Conservation (phyloP, 2,113 vertebrate genomes). For the Synodontis membranacea region DNA sequence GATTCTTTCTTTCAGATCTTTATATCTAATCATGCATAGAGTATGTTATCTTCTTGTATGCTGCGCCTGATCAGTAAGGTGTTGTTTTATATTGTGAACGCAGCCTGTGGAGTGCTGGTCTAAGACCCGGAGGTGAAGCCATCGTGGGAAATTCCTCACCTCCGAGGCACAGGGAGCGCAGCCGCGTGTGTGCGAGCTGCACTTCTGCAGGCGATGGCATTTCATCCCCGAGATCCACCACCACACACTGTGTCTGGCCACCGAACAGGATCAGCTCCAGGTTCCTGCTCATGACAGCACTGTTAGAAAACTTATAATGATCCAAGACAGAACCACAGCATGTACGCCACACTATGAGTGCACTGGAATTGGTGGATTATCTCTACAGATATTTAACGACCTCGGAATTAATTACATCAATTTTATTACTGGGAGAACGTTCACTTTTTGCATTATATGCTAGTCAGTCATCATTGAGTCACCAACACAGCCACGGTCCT, state of each 20-base stretch:
- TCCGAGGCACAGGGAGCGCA: constrained; percentile 81
- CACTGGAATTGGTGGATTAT: not conserved
- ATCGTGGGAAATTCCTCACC: constrained; percentile 66
- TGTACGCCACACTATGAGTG: not conserved
- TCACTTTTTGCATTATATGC: no score
- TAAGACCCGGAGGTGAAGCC: not conserved
- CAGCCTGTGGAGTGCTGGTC: not conserved
- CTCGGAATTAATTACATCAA: not conserved
- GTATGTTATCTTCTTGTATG: not conserved
- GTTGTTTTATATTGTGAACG: not conserved
- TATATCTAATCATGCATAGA: not conserved
- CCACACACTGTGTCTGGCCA: constrained; percentile 80
- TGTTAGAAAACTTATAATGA: not conserved
- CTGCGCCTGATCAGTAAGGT: not conserved
- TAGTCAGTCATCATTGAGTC: no score
- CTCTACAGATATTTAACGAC: not conserved
- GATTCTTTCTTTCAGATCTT: not conserved
- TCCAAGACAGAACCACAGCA: not conserved
- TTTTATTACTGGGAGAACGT: not conserved
- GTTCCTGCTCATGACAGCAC: constrained; percentile 66
- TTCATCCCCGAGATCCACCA: constrained; percentile 80
- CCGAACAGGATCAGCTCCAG: constrained; percentile 86
- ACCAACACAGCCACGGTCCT: no score
- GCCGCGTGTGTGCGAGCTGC: constrained; percentile 81
- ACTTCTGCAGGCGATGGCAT: constrained; percentile 81